Evolutionary conservation across 2,797 vertebrate genomes (phyloP).

Genomic region (Melanogrammus aeglefinus): DNA sequence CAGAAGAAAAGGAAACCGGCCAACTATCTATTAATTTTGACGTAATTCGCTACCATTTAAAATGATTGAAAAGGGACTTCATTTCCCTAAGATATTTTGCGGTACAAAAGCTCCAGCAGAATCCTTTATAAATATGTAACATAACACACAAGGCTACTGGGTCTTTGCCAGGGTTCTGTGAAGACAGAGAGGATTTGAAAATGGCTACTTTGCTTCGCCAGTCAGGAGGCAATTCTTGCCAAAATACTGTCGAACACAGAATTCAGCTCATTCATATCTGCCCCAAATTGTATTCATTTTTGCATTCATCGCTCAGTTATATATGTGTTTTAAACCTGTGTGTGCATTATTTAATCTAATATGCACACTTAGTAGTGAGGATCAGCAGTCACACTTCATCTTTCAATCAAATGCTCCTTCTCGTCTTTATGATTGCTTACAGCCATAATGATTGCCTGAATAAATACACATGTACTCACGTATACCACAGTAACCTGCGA

Average conservation of each 20-base stretch:
- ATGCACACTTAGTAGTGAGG: not conserved
- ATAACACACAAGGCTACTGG: not conserved
- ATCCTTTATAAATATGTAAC: not conserved
- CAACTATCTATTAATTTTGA: conserved; percentile 38
- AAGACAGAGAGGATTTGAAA: not conserved
- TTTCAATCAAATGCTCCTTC: not conserved
- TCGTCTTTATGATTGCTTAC: not conserved
- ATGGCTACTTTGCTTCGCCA: not conserved
- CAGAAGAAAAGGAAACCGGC: conserved; percentile 48
- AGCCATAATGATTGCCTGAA: not conserved
- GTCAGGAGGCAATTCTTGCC: not conserved
- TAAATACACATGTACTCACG: not conserved
- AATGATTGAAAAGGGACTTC: not conserved
- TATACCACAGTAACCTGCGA: not conserved
- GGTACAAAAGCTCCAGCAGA: not conserved
- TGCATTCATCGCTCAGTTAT: not conserved
- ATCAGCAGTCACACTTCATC: not conserved
- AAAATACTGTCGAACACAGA: not conserved
- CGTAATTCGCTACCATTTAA: not conserved
- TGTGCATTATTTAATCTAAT: not conserved
- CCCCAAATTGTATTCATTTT: not conserved
- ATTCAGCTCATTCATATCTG: not conserved
- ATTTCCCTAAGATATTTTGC: not conserved
- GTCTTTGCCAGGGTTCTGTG: not conserved
- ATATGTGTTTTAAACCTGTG: not conserved